A percentile compares a stretch with the other conserved stretches of the same genome.
These are phyloP conservation scores for Acanthurus leucopareius DNA, from an alignment of 2,797 vertebrate species.

Conservation along the genomic window DNA sequence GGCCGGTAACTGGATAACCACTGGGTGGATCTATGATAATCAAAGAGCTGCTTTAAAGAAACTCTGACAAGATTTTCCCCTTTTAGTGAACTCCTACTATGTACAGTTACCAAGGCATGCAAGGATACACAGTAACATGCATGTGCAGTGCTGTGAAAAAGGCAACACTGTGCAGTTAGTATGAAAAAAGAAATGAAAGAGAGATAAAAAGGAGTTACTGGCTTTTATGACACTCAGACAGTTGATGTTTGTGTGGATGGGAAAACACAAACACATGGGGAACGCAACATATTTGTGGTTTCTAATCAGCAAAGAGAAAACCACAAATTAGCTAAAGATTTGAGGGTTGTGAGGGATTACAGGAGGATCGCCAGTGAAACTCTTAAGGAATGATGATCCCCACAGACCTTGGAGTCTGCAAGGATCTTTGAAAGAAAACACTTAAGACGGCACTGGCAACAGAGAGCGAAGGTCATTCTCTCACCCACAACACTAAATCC, in stretches of 20 bases:
- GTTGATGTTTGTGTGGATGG: constrained; percentile 33
- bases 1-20: constrained; percentile 88
- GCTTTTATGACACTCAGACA: constrained; percentile 16
- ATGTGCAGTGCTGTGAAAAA: constrained; percentile 49
- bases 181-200: constrained; percentile 9
- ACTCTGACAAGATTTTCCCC: constrained; percentile 75
- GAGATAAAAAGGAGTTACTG: constrained; percentile 7
- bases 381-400: constrained; percentile 49
- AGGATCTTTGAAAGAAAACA: constrained; percentile 66
- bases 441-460: constrained; percentile 60
- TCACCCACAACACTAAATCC: constrained; percentile 70
- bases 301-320: constrained; percentile 48
- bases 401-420: constrained; percentile 47
- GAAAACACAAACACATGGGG: constrained; percentile 24
- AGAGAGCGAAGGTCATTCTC: constrained; percentile 71
- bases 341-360: constrained; percentile 60
- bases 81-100: constrained; percentile 64
- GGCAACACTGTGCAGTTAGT: constrained; percentile 2
- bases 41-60: constrained; percentile 87
- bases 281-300: constrained; percentile 45
- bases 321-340: constrained; percentile 36
- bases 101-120: constrained; percentile 54
- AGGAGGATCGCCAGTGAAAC: constrained; percentile 48
- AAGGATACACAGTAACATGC: constrained; percentile 57
- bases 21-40: constrained; percentile 89